phyloP scores from a whole-genome alignment of 2,797 vertebrate genomes.

The Acomys russatus region DNA sequence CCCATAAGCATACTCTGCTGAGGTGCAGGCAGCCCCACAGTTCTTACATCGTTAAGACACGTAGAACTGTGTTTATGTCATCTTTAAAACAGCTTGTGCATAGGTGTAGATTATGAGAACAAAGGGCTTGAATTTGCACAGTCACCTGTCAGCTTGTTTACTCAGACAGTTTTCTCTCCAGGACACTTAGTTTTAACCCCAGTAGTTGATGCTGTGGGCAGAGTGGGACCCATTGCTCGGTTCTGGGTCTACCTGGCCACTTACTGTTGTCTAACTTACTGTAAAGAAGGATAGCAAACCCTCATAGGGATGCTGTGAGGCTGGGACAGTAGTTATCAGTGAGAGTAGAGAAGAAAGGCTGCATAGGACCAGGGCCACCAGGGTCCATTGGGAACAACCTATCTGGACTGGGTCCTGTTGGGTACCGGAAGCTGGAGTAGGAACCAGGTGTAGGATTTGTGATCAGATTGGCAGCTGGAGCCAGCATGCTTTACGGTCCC shows the following conservation, averaged over 20 bases:
- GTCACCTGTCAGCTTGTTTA: background rate
- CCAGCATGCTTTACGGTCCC: background rate
- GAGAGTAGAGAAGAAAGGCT: background rate
- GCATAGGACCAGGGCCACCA: background rate
- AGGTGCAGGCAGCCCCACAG: background rate
- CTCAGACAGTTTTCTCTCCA: background rate
- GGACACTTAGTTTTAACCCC: background rate
- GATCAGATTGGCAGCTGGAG: background rate
- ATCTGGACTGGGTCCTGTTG: background rate
- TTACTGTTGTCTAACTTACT: background rate
- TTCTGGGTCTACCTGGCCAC: background rate
- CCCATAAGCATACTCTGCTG: background rate
- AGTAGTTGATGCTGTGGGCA: background rate
- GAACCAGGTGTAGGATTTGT: background rate
- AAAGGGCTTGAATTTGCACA: background rate
- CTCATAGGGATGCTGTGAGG: background rate
- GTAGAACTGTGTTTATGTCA: background rate
- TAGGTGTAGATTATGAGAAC: background rate
- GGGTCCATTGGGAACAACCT: fast-evolving
- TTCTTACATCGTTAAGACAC: background rate
- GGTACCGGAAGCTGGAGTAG: background rate
- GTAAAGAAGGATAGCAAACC: background rate
- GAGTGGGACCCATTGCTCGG: fast-evolving
- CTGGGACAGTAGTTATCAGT: background rate
- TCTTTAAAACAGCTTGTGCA: background rate